phyloP scores from a whole-genome alignment of 2,797 vertebrate species.

The Schizopygopsis malacanthus region DNA sequence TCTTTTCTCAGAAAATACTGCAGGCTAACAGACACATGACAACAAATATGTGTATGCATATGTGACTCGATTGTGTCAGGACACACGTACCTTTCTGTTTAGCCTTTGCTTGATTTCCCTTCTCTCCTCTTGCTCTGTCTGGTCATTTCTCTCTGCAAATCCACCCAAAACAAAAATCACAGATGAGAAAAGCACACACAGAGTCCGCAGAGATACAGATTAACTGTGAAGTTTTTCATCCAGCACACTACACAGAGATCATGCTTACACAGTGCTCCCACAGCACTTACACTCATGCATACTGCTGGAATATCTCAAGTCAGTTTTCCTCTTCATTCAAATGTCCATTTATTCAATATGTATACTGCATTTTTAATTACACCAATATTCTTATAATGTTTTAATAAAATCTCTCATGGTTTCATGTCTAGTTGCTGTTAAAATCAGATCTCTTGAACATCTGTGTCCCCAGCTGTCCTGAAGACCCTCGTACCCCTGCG shows the following conservation, averaged over 20 bases:
- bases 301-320: not conserved
- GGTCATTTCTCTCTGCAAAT: slow-evolving; percentile 92
- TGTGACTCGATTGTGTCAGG: slow-evolving; percentile 8
- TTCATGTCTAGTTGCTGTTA: not conserved
- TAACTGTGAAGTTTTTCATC: slow-evolving; percentile 2
- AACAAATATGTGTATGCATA: not conserved
- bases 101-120: slow-evolving; percentile 95
- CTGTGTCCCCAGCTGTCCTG: slow-evolving; percentile 35
- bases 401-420: not conserved
- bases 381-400: not conserved
- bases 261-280: not conserved
- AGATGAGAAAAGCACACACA: slow-evolving; percentile 22
- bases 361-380: not conserved
- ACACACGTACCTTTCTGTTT: slow-evolving; percentile 89
- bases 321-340: not conserved
- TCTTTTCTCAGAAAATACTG: not conserved
- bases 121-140: slow-evolving; percentile 94
- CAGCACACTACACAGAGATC: not conserved
- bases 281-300: not conserved
- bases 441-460: slow-evolving; percentile 17
- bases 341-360: not conserved
- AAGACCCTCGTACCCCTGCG: not conserved
- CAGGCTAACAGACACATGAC: not conserved
- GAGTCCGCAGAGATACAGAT: not conserved
- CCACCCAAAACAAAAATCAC: not conserved